Percentiles rank a stretch among this genome's conserved stretches.
Evolutionary conservation across 2,113 vertebrate species (phyloP).

Genomic region (Capreolus pygargus): DNA sequence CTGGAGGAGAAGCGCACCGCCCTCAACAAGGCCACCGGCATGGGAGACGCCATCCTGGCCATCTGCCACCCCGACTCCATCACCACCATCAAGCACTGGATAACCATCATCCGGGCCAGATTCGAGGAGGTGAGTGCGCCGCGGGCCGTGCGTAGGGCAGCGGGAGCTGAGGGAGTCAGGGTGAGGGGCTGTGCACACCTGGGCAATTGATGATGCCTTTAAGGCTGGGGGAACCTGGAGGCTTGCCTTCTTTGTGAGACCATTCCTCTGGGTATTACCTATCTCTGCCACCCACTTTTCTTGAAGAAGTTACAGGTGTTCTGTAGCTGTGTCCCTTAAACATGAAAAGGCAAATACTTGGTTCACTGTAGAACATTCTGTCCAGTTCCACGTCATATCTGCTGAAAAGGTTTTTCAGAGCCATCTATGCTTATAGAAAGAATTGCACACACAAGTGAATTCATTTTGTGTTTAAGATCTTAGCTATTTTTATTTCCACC

Average conservation of each 20-base stretch:
- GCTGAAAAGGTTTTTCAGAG: not conserved
- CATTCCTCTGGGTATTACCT: not conserved
- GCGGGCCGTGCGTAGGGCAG: not conserved
- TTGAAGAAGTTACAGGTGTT: not conserved
- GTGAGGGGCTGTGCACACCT: not conserved
- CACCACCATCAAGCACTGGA: conserved; percentile 99
- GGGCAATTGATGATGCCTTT: conserved; percentile 21
- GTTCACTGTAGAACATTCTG: not conserved
- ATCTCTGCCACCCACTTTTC: not conserved
- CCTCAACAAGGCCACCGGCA: conserved; percentile 90
- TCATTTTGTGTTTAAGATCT: not conserved
- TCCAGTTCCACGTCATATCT: not conserved
- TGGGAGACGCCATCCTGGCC: conserved; percentile 94
- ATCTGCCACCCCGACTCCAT: conserved; percentile 98
- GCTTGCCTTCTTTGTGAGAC: not conserved
- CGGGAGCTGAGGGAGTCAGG: not conserved
- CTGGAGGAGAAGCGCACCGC: conserved; percentile 93
- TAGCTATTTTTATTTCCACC: not conserved
- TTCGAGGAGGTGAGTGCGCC: conserved; percentile 94
- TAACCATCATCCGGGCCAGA: conserved; percentile 97
- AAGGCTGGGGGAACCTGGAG: conserved; percentile 18
- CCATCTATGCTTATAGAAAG: not conserved
- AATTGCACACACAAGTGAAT: not conserved
- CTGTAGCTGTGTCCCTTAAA: not conserved
- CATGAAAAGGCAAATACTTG: not conserved